phyloP scores from a whole-genome alignment of 2,797 vertebrate genomes.

The Melopsittacus undulatus region DNA sequence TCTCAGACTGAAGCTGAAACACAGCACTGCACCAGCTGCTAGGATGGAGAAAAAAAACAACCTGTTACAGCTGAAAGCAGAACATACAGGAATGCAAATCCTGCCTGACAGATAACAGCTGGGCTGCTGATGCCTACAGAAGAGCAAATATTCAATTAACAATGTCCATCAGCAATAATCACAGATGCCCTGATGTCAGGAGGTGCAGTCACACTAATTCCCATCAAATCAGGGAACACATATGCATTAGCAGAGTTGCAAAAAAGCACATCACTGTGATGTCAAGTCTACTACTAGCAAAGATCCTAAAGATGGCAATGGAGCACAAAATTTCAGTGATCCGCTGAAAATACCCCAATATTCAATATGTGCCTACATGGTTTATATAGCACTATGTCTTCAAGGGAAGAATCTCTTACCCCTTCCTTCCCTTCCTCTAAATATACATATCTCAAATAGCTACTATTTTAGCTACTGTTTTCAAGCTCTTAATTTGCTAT shows the following conservation, averaged over 20 bases:
- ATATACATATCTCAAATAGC: not conserved
- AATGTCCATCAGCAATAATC: not conserved
- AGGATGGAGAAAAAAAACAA: not conserved
- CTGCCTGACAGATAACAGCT: not conserved
- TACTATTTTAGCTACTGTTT: not conserved
- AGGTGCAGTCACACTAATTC: not conserved
- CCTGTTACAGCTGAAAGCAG: not conserved
- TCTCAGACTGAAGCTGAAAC: not conserved
- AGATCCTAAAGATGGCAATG: not conserved
- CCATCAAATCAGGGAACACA: not conserved
- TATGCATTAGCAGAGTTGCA: not conserved
- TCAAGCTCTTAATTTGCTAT: not conserved
- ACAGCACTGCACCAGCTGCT: not conserved
- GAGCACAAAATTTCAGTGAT: not conserved
- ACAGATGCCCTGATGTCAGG: not conserved
- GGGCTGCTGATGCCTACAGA: not conserved
- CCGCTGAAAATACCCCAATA: not conserved
- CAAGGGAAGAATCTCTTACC: not conserved
- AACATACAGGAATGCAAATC: not conserved
- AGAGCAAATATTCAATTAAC: slow-evolving; percentile 9
- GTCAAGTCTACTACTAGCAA: not conserved
- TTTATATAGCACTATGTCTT: not conserved
- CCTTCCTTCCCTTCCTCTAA: not conserved
- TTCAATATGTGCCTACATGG: not conserved
- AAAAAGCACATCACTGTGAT: not conserved